These are phyloP conservation scores for Grantiella picta DNA, from an alignment of 2,113 vertebrate species.

Conservation along the genomic window DNA sequence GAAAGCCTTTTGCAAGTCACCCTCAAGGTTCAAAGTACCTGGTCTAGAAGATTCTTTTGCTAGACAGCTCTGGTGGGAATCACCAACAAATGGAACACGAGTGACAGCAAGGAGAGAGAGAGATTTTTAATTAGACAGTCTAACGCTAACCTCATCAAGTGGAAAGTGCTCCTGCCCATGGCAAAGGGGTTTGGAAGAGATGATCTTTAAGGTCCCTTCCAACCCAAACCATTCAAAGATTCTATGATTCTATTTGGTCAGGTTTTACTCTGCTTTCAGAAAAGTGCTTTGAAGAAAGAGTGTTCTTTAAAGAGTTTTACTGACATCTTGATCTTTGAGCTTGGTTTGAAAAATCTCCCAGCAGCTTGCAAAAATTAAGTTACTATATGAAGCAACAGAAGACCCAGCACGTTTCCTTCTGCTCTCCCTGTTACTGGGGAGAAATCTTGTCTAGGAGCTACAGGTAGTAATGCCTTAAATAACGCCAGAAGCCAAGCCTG, in stretches of 20 bases:
- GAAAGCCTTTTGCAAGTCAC: neutral
- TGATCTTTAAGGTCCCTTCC: neutral
- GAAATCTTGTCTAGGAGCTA: neutral
- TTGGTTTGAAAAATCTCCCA: neutral
- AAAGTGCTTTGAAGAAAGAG: neutral
- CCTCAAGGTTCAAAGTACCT: neutral
- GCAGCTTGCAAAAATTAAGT: neutral
- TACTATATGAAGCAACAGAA: neutral
- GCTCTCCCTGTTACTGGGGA: neutral
- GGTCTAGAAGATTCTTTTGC: neutral
- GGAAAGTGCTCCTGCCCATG: neutral
- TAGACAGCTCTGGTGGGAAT: neutral
- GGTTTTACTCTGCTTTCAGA: neutral
- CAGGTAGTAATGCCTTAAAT: neutral
- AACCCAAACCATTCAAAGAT: neutral
- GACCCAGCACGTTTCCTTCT: neutral
- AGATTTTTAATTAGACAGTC: neutral
- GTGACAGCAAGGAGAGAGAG: fast-evolving
- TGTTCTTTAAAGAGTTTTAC: neutral
- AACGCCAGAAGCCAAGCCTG: neutral
- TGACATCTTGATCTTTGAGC: neutral
- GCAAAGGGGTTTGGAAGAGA: neutral
- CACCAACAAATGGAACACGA: neutral
- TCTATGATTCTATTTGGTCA: neutral
- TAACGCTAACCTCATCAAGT: neutral